Conservation (phyloP, 1,140 invertebrate genomes). For the Drosophila nigromelanica region DNA sequence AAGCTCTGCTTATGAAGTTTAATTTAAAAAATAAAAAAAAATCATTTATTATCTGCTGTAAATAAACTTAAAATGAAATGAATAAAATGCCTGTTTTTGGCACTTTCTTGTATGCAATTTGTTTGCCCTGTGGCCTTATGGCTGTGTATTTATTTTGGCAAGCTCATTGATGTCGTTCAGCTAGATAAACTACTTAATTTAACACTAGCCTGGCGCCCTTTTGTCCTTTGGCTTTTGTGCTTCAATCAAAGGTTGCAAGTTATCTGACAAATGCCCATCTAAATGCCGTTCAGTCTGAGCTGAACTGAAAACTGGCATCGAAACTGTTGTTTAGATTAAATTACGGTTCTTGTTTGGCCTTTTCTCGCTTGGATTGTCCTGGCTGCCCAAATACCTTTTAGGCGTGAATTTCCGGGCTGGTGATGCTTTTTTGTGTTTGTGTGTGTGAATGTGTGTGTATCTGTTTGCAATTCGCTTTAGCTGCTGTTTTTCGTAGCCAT, state of each 20-base stretch:
- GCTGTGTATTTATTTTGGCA: background rate
- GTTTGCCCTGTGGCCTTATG: background rate
- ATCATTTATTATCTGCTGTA: background rate
- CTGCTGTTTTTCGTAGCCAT: constrained; percentile 26
- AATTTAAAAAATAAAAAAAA: background rate
- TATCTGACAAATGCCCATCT: constrained; percentile 75
- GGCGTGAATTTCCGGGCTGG: background rate
- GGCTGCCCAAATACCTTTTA: constrained; percentile 26
- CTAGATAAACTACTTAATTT: constrained; percentile 44
- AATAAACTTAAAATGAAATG: constrained; percentile 13
- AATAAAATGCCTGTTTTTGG: constrained; percentile 31
- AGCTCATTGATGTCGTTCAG: constrained; percentile 32
- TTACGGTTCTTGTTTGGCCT: constrained; percentile 65
- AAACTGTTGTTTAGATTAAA: constrained; percentile 75
- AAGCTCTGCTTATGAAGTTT: constrained; percentile 9
- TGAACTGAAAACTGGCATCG: constrained; percentile 41
- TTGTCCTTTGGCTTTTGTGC: constrained; percentile 19
- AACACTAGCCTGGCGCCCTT: constrained; percentile 8
- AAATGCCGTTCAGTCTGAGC: constrained; percentile 37
- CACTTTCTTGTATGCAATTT: constrained; percentile 10
- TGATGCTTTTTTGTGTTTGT: background rate
- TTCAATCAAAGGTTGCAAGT: constrained; percentile 64
- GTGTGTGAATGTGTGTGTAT: constrained; percentile 6
- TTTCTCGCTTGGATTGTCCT: constrained; percentile 49
- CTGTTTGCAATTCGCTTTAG: constrained; percentile 23